phyloP scores from a whole-genome alignment of 2,113 vertebrate species.

The Tragelaphus scriptus region DNA sequence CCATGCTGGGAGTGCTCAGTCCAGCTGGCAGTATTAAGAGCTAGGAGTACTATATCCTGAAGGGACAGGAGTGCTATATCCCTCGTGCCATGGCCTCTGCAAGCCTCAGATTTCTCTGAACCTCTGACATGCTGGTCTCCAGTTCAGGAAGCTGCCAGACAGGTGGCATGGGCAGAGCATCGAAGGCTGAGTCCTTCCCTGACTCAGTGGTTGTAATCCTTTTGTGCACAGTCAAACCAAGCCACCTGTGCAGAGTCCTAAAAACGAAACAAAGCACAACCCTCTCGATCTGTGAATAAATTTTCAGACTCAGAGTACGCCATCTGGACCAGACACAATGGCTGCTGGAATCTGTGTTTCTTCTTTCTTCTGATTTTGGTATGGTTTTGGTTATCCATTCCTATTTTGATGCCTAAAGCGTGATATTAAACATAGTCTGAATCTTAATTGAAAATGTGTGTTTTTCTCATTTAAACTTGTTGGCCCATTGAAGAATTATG shows the following conservation, averaged over 20 bases:
- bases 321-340: constrained; percentile 19
- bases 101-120: constrained; percentile 18
- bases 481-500: constrained; percentile 46
- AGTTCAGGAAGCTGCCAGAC: not conserved
- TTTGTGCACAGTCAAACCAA: constrained; percentile 3
- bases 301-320: constrained; percentile 15
- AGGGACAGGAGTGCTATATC: not conserved
- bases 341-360: constrained; percentile 50
- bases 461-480: constrained; percentile 9
- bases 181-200: constrained; percentile 8
- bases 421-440: constrained; percentile 54
- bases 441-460: constrained; percentile 52
- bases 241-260: constrained; percentile 10
- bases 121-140: not conserved
- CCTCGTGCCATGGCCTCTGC: not conserved
- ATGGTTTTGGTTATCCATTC: constrained; percentile 57
- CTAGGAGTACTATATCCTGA: not conserved
- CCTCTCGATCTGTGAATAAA: constrained; percentile 12
- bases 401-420: constrained; percentile 43
- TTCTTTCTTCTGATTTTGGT: constrained; percentile 42
- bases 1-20: not conserved
- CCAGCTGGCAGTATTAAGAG: too few relatives aligned
- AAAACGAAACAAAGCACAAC: constrained; percentile 1
- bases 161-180: not conserved
- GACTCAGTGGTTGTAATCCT: constrained; percentile 9